phyloP scores from a whole-genome alignment of 2,113 vertebrate species.

The Eptatretus burgeri region DNA sequence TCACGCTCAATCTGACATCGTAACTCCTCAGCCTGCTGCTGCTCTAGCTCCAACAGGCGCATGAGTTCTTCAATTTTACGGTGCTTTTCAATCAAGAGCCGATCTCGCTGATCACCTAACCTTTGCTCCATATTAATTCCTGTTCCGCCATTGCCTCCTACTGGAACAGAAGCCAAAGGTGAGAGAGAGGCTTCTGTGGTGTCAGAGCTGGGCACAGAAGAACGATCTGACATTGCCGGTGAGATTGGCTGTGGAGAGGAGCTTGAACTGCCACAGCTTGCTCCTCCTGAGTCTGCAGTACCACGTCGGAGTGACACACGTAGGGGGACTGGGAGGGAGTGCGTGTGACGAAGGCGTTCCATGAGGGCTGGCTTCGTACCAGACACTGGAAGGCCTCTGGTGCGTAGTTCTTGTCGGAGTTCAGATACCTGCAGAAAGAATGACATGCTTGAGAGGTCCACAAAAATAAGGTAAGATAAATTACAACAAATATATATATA shows the following conservation, averaged over 20 bases:
- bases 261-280: too few relatives aligned
- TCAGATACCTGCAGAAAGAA: constrained; percentile 32
- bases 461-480: too few relatives aligned
- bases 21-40: constrained; percentile 15
- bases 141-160: too few relatives aligned
- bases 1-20: constrained; percentile 21
- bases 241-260: too few relatives aligned
- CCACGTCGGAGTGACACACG: too few relatives aligned
- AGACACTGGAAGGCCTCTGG: constrained; percentile 46
- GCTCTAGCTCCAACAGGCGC: constrained; percentile 15
- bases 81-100: constrained; percentile 11
- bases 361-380: constrained; percentile 46
- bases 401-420: constrained; percentile 45
- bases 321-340: constrained; percentile 12
- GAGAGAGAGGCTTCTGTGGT: too few relatives aligned
- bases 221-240: too few relatives aligned
- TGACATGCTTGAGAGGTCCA: background rate
- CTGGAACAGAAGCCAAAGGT: too few relatives aligned
- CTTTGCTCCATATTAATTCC: too few relatives aligned
- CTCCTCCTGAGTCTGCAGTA: too few relatives aligned
- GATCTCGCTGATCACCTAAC: background rate
- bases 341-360: constrained; percentile 33
- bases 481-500: background rate
- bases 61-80: constrained; percentile 11
- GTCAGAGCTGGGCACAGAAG: too few relatives aligned